phyloP scores from a whole-genome alignment of 2,888 invertebrate species.

The Erebia aethiops region DNA sequence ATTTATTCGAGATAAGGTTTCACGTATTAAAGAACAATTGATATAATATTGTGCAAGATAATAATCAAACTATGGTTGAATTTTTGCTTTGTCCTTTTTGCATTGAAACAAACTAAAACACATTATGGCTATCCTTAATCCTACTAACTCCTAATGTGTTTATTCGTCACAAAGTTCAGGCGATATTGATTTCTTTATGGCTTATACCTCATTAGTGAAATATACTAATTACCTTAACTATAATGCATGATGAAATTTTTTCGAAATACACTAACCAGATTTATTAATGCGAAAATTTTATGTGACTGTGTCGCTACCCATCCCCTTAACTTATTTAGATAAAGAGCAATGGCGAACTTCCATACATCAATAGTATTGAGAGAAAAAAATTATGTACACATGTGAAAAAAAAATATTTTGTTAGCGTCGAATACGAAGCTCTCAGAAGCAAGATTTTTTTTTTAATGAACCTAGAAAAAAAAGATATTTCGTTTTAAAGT shows the following conservation, averaged over 20 bases:
- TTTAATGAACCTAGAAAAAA: no score
- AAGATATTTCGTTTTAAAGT: no score
- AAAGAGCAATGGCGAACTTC: no score
- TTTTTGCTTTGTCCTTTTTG: background rate
- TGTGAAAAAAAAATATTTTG: no score
- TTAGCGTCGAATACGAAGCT: no score
- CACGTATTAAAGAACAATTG: background rate
- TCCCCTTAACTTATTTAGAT: no score
- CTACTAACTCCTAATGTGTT: background rate
- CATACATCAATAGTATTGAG: no score
- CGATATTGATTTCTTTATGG: background rate
- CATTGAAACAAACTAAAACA: background rate
- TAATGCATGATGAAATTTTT: background rate
- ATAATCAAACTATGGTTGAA: background rate
- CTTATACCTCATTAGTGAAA: background rate
- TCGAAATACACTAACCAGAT: no score
- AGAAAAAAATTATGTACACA: no score
- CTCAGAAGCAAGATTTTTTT: no score
- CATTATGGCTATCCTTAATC: background rate
- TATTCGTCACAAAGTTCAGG: background rate
- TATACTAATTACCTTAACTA: background rate
- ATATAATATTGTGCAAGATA: background rate
- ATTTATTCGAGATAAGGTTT: conserved; percentile 33
- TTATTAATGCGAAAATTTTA: no score
- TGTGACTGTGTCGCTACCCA: no score